A percentile compares a stretch with the other conserved stretches of the same genome.
Evolutionary conservation across 2,797 vertebrate genomes (phyloP).

Genomic region (Ptychadena robeensis): DNA sequence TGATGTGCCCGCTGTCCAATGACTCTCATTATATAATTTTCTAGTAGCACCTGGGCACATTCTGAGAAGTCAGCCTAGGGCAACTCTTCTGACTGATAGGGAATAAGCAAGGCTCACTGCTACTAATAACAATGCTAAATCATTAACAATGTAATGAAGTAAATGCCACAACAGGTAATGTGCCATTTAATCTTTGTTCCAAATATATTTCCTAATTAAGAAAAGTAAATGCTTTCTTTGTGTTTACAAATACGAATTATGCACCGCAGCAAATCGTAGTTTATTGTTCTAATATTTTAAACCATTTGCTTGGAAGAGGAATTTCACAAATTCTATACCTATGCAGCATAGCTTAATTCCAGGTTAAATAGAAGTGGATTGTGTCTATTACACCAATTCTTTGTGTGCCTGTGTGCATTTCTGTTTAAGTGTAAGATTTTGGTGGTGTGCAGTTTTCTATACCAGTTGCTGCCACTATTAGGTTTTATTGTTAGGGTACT

Average conservation of each 20-base stretch:
- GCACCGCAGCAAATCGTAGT: too few species aligned
- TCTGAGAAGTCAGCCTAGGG: slow-evolving; percentile 71
- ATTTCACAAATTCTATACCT: too few species aligned
- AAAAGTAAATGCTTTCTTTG: background rate
- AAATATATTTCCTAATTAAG: background rate
- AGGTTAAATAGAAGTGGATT: too few species aligned
- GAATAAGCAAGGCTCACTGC: slow-evolving; percentile 76
- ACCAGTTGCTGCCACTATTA: too few species aligned
- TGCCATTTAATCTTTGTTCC: background rate
- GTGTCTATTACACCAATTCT: too few species aligned
- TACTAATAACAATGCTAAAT: slow-evolving; percentile 63
- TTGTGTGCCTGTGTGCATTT: too few species aligned
- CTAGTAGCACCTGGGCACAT: slow-evolving; percentile 77
- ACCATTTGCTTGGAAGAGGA: too few species aligned
- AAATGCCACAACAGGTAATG: background rate
- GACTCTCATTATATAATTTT: slow-evolving; percentile 74
- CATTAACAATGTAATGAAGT: background rate
- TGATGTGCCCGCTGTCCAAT: slow-evolving; percentile 74
- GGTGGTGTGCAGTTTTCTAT: too few species aligned
- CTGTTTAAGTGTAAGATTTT: too few species aligned
- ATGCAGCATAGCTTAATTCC: too few species aligned
- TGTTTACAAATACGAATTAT: background rate
- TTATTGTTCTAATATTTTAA: too few species aligned
- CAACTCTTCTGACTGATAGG: slow-evolving; percentile 72
- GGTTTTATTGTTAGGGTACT: too few species aligned